Evolutionary conservation across 2,888 invertebrate species (phyloP).

Genomic region (Crematogaster levior): DNA sequence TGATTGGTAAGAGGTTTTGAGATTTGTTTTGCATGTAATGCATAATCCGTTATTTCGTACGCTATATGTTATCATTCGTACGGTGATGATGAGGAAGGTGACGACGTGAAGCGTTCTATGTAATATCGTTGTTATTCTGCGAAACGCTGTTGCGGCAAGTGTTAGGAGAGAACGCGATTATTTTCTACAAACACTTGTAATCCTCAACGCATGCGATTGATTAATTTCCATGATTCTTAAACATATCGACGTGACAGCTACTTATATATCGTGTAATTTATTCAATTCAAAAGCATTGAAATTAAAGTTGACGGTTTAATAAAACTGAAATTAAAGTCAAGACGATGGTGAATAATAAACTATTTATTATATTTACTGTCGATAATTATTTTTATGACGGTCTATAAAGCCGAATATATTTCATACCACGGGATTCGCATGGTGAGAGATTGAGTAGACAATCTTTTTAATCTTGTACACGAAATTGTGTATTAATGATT

Average conservation of each 20-base stretch:
- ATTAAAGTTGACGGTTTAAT: too few relatives aligned
- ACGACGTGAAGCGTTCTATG: neutral
- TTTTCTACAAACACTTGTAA: neutral
- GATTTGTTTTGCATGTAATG: neutral
- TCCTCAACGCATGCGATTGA: neutral
- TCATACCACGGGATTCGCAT: too few relatives aligned
- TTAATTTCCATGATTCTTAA: neutral
- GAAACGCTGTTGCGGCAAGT: neutral
- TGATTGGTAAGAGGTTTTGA: too few relatives aligned
- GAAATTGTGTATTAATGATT: neutral
- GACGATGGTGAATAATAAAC: neutral
- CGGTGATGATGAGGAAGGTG: neutral
- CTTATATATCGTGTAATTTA: neutral
- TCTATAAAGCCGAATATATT: neutral
- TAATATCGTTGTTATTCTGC: neutral
- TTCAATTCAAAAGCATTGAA: neutral
- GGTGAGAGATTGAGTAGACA: too few relatives aligned
- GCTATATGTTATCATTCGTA: neutral
- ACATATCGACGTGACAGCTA: neutral
- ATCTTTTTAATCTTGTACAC: neutral
- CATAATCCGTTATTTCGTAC: too few relatives aligned
- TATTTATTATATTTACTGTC: neutral
- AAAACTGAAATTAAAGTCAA: neutral
- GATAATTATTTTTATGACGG: neutral
- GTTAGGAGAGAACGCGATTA: neutral